Base-by-base conservation (phyloP, 2,888 invertebrate genomes). In the Spisula subtruncata region DNA sequence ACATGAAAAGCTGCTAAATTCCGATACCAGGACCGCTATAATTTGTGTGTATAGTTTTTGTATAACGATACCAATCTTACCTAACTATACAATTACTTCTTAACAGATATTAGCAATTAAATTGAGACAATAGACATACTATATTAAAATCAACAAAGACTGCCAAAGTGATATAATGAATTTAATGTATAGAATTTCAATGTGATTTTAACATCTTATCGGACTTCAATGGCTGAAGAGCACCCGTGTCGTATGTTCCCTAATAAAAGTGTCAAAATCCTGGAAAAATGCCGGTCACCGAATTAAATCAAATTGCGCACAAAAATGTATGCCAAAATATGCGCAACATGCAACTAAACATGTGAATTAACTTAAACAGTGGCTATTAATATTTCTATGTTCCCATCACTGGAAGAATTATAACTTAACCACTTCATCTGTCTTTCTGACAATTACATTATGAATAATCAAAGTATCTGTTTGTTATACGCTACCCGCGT, bases 1-100 rank as follows among this genome's bases (percentile, higher is more conserved):
- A 71, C 71, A 66, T 66, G 29, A 66, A 66, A 66, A 66, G 71
- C 71, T 71, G 71, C 32, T 71, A 71, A 71, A 71, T 71, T 71
- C 71, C 71, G 14, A 71, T 71, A 71, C 71, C 71, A 25, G 16
- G 71, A 71, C 32, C 8, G 29, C 32, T 14, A 29, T 29, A 25
- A 71, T 71, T 41, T 71, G 71, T 71, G 32, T 25, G 25, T 71
- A 25, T 71, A 71, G 14, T 32, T 25, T 71, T 71, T 71, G 32
- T 71, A 71, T 10, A 29, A 71, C n/a, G 71, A 71, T 71, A 14
- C 25, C 25, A 29, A 71, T 71, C 71, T 71, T 71, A 29, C 25
- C n/a, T 0, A 29, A 25, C 25, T 71, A 29, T 71, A 71, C 71
- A 71, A 71, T 25, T 29, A 25, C 25, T n/a, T 32, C 16, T 71